Evolutionary conservation across 2,888 invertebrate genomes (phyloP).

Genomic region (Acrocyrtus sp.): DNA sequence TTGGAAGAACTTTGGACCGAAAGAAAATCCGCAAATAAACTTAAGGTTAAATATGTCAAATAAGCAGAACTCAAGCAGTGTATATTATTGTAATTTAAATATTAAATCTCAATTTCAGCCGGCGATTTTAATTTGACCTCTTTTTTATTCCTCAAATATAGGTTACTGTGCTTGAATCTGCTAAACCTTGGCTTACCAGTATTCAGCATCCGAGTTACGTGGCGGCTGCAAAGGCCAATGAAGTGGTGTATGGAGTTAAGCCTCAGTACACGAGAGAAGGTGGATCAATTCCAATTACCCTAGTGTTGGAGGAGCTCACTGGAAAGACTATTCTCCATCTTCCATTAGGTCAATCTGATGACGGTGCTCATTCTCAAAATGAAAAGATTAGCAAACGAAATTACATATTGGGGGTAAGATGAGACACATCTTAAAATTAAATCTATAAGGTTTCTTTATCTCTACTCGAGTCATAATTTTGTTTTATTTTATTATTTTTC

Average conservation of each 20-base stretch:
- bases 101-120: no score
- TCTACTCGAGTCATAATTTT: not conserved
- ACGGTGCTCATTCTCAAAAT: constrained; percentile 99
- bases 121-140: no score
- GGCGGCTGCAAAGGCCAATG: constrained; percentile 84
- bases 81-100: no score
- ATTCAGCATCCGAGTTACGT: constrained; percentile 91
- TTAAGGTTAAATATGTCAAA: constrained; percentile 72
- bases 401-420: constrained; percentile 93
- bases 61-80: no score
- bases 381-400: constrained; percentile 94
- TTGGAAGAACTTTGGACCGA: constrained; percentile 80
- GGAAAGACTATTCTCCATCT: constrained; percentile 92
- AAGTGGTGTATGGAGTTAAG: constrained; percentile 86
- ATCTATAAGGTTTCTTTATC: not conserved
- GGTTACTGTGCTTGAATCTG: no score
- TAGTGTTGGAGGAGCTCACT: constrained; percentile 88
- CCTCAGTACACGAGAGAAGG: constrained; percentile 97
- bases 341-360: constrained; percentile 95
- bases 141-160: no score
- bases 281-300: constrained; percentile 96
- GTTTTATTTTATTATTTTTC: not conserved
- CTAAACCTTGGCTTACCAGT: constrained; percentile 93
- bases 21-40: constrained; percentile 85
- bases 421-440: no score